These are phyloP conservation scores for Gerosis bhagava DNA, from an alignment of 2,888 invertebrate species.

Conservation along the genomic window DNA sequence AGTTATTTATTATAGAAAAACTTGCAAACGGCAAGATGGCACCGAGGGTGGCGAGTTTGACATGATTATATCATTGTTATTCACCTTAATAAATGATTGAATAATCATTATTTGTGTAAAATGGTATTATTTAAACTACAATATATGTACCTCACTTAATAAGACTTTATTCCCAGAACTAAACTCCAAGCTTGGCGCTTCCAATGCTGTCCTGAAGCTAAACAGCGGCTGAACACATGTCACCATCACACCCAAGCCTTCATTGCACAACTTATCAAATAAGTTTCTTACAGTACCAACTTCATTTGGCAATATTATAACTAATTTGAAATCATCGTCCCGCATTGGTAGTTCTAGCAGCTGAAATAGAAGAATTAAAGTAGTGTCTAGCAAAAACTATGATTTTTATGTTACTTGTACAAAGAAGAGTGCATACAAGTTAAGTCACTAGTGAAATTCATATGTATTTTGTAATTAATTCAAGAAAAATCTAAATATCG, in stretches of 20 bases:
- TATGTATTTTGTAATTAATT: no score
- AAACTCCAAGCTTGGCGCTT: slow-evolving; percentile 28
- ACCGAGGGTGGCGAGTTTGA: no score
- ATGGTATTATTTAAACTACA: background rate
- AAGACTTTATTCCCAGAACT: background rate
- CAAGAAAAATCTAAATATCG: background rate
- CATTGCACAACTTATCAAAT: slow-evolving; percentile 21
- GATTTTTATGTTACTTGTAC: background rate
- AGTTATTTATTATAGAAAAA: no score
- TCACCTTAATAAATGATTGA: no score
- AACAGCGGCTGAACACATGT: slow-evolving; percentile 31
- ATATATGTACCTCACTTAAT: background rate
- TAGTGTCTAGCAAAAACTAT: background rate
- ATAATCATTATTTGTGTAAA: no score
- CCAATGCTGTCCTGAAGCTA: slow-evolving; percentile 24
- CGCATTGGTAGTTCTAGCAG: slow-evolving; percentile 40
- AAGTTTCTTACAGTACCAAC: slow-evolving; percentile 28
- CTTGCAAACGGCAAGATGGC: no score
- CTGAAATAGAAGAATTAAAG: slow-evolving; percentile 36
- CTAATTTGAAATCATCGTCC: slow-evolving; percentile 37
- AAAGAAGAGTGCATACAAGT: no score
- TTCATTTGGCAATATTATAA: slow-evolving; percentile 41
- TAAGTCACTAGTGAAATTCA: no score
- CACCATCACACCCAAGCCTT: slow-evolving; percentile 27
- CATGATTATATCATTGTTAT: no score